Conservation (phyloP, 2,888 invertebrate genomes). For the Acanthosoma haemorrhoidale region DNA sequence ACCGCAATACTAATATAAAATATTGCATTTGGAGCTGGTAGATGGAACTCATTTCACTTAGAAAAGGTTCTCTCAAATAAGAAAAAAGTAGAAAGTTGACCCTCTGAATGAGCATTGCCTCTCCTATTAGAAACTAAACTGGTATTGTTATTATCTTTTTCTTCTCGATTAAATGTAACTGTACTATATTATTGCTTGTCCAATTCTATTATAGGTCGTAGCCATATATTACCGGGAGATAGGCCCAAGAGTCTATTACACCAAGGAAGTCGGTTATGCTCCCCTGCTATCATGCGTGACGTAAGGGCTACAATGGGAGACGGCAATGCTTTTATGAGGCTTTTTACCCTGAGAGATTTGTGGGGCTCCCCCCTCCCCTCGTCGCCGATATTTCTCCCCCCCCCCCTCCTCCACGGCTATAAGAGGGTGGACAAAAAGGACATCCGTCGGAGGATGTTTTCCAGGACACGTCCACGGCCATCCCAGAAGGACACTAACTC, state of each 20-base stretch:
- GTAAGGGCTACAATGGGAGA: constrained; percentile 14
- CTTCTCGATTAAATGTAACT: neutral
- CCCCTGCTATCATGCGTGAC: constrained; percentile 9
- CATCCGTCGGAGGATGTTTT: constrained; percentile 18
- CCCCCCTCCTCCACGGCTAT: neutral
- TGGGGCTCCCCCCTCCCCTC: neutral
- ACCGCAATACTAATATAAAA: too few relatives aligned
- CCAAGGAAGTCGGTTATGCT: constrained; percentile 7
- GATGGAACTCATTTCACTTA: too few relatives aligned
- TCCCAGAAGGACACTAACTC: constrained; percentile 24
- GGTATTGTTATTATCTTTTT: too few relatives aligned
- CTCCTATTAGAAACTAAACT: too few relatives aligned
- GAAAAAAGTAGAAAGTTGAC: too few relatives aligned
- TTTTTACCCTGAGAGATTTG: constrained; percentile 18
- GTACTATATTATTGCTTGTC: neutral
- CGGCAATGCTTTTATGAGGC: constrained; percentile 23
- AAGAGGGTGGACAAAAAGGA: constrained; percentile 12
- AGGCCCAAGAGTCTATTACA: neutral
- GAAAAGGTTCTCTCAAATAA: too few relatives aligned
- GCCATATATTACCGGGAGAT: neutral
- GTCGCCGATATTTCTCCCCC: neutral
- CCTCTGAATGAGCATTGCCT: too few relatives aligned
- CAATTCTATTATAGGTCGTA: neutral
- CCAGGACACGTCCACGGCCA: constrained; percentile 9
- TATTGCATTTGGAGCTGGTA: too few relatives aligned